Conservation (phyloP, 2,888 invertebrate species). For the Metacarcinus magister region DNA sequence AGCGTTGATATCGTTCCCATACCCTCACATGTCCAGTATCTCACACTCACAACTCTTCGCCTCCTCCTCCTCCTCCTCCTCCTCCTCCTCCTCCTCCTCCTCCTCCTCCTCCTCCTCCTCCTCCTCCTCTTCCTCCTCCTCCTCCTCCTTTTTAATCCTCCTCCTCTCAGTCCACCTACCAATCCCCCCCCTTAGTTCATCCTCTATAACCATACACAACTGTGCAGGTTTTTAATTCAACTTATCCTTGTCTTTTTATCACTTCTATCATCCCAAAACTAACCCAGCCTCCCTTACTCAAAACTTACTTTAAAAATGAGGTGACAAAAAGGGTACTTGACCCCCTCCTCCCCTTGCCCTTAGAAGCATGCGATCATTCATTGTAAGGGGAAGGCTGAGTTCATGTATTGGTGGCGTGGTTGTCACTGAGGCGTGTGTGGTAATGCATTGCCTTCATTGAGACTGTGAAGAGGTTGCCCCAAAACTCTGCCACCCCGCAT, state of each 20-base stretch:
- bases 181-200: neutral
- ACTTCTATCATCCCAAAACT: neutral
- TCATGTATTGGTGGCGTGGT: conserved; percentile 7
- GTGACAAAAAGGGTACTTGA: neutral
- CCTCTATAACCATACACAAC: neutral
- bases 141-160: no score
- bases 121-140: neutral
- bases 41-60: conserved; percentile 4
- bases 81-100: neutral
- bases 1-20: conserved; percentile 68
- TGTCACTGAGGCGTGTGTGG: neutral
- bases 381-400: neutral
- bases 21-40: conserved; percentile 70
- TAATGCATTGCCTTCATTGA: neutral
- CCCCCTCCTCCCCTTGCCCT: neutral
- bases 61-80: neutral
- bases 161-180: neutral
- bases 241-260: neutral
- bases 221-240: neutral
- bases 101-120: neutral
- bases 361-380: neutral
- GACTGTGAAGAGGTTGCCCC: neutral
- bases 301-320: neutral
- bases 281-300: neutral
- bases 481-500: conserved; percentile 3